Base-by-base conservation (phyloP, 2,797 vertebrate species). In the Lateolabrax maculatus region DNA sequence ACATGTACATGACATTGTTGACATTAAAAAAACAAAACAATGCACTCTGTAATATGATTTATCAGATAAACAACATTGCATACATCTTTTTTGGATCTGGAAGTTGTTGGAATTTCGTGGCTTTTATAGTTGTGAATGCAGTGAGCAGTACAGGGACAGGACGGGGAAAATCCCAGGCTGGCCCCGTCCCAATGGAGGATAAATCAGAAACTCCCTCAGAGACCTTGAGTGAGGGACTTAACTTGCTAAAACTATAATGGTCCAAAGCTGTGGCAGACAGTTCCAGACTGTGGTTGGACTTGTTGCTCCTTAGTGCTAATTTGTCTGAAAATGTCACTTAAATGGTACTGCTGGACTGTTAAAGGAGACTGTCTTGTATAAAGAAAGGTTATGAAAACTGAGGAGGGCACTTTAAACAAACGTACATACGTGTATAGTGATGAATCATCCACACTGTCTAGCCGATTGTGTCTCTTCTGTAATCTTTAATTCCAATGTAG, bases 81-180 rank as follows among this genome's bases (percentile, higher is more conserved):
- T 18, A 4, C 13, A 46, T 11, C 0, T 16, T 16, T n/a, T 52
- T 71, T 29, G 4, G 49, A 19, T 6, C 19, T 31, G 8, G 34
- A 67, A 51, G 16, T n/a, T 27, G 53, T 27, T 37, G 62, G 56
- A 51, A 31, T 44, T 49, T 13, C 60, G n/a, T 48, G 63, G 1
- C 27, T 43, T 68, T 53, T n/a, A 29, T 25, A 37, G 11, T 16
- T 37, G 3, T 57, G 56, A 49, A 29, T 37, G 37, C 43, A 67
- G 56, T 9, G 13, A 57, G 25, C 29, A 16, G 15, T 57, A 43
- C 44, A 21, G 18, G 55, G n/a, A n/a, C n/a, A 44, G 10, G 13
- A 67, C 25, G 1, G 19, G 77, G 84, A 25, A 46, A 71, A 56
- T 41, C 66, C 79, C 55, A 61, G n/a, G 21, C 52, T 39, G 52